Percentiles rank a stretch among this genome's conserved stretches.
Conservation (phyloP, 2,113 vertebrate genomes). For the Chionodraco myersi region DNA sequence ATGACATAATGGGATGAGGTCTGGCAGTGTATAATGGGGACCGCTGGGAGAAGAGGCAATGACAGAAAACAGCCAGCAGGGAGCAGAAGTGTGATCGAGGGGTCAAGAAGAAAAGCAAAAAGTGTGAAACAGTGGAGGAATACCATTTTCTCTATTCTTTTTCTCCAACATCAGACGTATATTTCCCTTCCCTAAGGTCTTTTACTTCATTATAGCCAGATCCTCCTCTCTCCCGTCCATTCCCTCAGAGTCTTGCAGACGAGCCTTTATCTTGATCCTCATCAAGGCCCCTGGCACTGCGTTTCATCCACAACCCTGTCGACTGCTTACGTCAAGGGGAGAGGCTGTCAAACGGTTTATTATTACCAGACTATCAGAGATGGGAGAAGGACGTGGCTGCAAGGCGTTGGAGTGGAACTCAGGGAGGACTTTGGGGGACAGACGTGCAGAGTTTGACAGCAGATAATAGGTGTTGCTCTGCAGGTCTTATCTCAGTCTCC, state of each 20-base stretch:
- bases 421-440: conserved; percentile 30
- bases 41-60: conserved; percentile 3
- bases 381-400: conserved; percentile 43
- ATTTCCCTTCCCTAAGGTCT: conserved; percentile 31
- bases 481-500: conserved; percentile 53
- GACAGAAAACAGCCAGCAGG: conserved; percentile 62
- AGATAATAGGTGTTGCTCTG: conserved; percentile 53
- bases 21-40: neutral
- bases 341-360: conserved; percentile 69
- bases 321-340: conserved; percentile 64
- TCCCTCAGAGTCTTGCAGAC: conserved; percentile 48
- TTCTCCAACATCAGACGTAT: conserved; percentile 25
- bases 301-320: conserved; percentile 54
- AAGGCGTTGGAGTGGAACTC: conserved; percentile 50
- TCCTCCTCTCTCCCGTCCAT: conserved; percentile 2
- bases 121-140: conserved; percentile 9
- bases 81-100: conserved; percentile 59
- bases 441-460: conserved; percentile 44
- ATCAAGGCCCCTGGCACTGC: conserved; percentile 60
- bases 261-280: conserved; percentile 70
- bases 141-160: conserved; percentile 25
- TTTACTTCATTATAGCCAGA: conserved; percentile 37
- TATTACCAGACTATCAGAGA: conserved; percentile 55
- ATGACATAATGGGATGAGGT: neutral
- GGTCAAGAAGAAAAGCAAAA: conserved; percentile 37